Evolutionary conservation across 1,140 invertebrate species (phyloP), one percentile per base, ranked within the genome.

Genomic region (Phymorhynchus buccinoides): DNA sequence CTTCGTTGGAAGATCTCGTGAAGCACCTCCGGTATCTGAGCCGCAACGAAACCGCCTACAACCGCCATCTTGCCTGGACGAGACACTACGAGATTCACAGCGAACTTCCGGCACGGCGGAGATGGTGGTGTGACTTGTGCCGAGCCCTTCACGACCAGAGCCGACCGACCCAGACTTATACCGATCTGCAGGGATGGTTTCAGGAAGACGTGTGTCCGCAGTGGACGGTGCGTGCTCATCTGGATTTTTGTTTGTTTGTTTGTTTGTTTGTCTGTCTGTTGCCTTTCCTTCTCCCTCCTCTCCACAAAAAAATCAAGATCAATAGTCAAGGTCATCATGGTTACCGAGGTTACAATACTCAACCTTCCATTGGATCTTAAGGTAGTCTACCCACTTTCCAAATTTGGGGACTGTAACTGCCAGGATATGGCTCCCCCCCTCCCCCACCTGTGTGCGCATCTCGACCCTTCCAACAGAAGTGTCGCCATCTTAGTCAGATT

Each of bases 1-100:
- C 96, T 3, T 96, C 96, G 16, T 96, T 97, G 0, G 95, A 96
- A 88, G 96, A 97, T 88, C 93, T 99, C 42, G 97, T 97, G 3
- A 95, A 96, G 2, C 98, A 98, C 93, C 93, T 99, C n/a, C 95
- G 96, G 80, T 94, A 95, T 52, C 86, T 92, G 0, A 86, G 75
- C 71, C 71, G 83, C 14, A 89, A 91, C 84, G 88, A 91, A 18
- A 83, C 82, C 0, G 89, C 90, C 9, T 94, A 93, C 86, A 89
- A 91, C 44, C 88, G 90, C 56, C 93, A 93, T 86, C 91, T 94
- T 80, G 73, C 85, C n/a, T 93, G 91, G 90, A 90, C 87, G 32
- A 79, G 83, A n/a, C 27, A 86, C 52, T 88, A 89, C 77, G 86
- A 85, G 16, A 82, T 91, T 0, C 85, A 86, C 81, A 86, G 86